These are phyloP conservation scores for Pachyrhynchus sulphureomaculatus DNA, from an alignment of 1,140 invertebrate species.

Conservation along the genomic window DNA sequence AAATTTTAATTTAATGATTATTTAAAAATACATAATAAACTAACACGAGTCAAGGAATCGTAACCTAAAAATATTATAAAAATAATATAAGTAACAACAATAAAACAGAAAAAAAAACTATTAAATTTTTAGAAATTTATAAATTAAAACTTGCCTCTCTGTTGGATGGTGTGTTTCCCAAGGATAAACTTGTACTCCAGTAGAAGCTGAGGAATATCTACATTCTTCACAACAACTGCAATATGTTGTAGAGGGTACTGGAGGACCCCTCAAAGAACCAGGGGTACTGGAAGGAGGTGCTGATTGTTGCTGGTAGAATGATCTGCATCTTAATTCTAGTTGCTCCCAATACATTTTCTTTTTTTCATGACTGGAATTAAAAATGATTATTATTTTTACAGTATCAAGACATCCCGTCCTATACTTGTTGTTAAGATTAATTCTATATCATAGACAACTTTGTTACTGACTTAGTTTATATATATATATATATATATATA, in stretches of 20 bases:
- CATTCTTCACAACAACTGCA: constrained; percentile 76
- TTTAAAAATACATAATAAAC: too few species aligned
- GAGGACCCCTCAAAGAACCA: constrained; percentile 47
- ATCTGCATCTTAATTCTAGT: constrained; percentile 77
- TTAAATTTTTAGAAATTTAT: too few species aligned
- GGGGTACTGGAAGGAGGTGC: constrained; percentile 55
- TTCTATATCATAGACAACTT: too few species aligned
- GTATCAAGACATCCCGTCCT: too few species aligned
- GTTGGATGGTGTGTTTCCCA: constrained; percentile 53
- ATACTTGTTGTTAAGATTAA: too few species aligned
- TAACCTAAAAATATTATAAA: too few species aligned
- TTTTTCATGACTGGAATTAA: constrained; percentile 72
- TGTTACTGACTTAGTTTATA: too few species aligned
- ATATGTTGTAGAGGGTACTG: constrained; percentile 49
- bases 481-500: too few species aligned
- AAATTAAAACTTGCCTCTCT: constrained; percentile 45
- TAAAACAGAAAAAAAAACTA: too few species aligned
- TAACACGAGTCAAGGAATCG: too few species aligned
- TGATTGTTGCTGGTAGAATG: constrained; percentile 64
- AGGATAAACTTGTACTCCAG: constrained; percentile 55
- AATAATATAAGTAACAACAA: too few species aligned
- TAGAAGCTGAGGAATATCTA: constrained; percentile 57
- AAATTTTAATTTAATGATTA: too few species aligned
- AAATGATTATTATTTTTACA: not conserved
- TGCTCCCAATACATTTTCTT: constrained; percentile 95